phyloP scores from a whole-genome alignment of 2,113 vertebrate genomes.

The Scomber scombrus region DNA sequence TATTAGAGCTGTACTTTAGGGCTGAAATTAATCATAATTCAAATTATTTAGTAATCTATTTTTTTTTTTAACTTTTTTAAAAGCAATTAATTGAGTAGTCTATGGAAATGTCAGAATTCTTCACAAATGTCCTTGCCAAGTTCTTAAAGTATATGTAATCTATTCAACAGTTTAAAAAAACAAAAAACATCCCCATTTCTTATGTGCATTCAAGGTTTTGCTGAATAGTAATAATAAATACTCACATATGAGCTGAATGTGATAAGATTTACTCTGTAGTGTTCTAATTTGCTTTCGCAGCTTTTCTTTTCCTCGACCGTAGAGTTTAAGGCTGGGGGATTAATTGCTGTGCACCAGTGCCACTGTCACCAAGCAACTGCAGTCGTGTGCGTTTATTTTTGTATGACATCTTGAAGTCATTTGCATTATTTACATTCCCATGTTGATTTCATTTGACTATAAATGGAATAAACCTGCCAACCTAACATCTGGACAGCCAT shows the following conservation, averaged over 20 bases:
- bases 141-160: neutral
- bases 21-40: neutral
- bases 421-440: constrained; percentile 49
- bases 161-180: no score
- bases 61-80: no score
- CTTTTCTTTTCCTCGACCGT: neutral
- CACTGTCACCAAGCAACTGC: constrained; percentile 56
- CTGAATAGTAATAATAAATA: neutral
- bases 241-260: neutral
- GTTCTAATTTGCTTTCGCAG: no score
- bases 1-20: neutral
- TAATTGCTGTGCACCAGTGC: neutral
- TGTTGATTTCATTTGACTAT: constrained; percentile 33
- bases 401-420: constrained; percentile 30
- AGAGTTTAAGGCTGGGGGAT: neutral
- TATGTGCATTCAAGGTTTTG: neutral
- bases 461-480: neutral
- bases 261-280: no score
- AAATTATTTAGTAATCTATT: neutral
- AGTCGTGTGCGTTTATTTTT: neutral
- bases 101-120: constrained; percentile 5
- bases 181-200: neutral
- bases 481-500: neutral
- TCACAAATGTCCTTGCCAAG: neutral
- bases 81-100: no score